Percentiles rank a stretch among this genome's conserved stretches.
phyloP scores from a whole-genome alignment of 2,888 invertebrate genomes.

The Busseola fusca region DNA sequence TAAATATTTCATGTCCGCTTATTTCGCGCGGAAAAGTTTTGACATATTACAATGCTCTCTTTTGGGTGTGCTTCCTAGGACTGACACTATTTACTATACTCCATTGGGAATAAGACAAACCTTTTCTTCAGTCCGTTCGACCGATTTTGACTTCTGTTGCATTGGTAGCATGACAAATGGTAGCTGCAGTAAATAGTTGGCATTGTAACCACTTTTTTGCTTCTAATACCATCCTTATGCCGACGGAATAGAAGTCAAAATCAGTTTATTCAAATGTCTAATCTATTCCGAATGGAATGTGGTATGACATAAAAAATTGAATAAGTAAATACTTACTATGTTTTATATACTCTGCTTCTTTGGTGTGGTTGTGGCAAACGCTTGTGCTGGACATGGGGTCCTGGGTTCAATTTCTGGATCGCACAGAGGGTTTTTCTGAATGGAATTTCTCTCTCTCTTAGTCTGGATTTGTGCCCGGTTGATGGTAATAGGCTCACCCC shows the following conservation, averaged over 20 bases:
- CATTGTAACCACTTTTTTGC: no score
- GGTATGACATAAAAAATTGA: not conserved
- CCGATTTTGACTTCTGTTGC: no score
- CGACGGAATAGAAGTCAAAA: no score
- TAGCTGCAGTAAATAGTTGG: no score
- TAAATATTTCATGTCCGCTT: conserved; percentile 52
- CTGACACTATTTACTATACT: not conserved
- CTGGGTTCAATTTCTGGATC: not conserved
- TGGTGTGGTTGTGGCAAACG: not conserved
- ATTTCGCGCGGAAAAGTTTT: conserved; percentile 26
- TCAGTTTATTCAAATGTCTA: no score
- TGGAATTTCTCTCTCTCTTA: not conserved
- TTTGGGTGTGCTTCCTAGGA: not conserved
- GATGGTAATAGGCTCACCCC: no score
- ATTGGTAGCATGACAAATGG: no score
- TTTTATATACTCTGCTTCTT: not conserved
- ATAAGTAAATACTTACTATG: not conserved
- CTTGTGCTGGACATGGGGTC: no score
- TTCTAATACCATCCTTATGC: no score
- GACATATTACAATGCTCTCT: conserved; percentile 12
- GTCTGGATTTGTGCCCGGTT: not conserved
- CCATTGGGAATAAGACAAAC: no score
- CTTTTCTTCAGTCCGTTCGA: no score
- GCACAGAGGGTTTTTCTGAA: not conserved
- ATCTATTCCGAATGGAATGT: no score